A percentile compares a stretch with the other conserved stretches of the same genome.
Conservation (phyloP, 2,113 vertebrate species). For the Phalacrocorax brasilianus region DNA sequence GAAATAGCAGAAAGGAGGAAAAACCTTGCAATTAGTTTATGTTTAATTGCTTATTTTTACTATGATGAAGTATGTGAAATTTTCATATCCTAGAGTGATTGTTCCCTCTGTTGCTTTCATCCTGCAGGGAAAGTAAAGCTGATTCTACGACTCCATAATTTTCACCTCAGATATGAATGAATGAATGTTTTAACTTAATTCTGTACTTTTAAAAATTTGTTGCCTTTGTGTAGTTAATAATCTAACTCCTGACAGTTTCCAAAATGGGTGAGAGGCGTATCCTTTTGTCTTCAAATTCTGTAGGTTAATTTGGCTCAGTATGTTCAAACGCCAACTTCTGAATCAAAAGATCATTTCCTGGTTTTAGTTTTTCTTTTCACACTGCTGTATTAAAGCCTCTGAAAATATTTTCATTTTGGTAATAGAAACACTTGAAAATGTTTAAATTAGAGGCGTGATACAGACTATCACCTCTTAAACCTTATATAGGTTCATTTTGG, state of each 20-base stretch:
- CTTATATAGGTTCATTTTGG: neutral
- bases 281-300: neutral
- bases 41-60: neutral
- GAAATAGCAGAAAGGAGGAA: neutral
- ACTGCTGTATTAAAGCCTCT: conserved; percentile 15
- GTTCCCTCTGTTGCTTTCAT: neutral
- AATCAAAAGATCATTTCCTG: conserved; percentile 21
- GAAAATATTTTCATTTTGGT: conserved; percentile 35
- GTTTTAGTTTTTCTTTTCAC: conserved; percentile 12
- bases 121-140: neutral
- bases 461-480: conserved; percentile 21
- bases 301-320: neutral
- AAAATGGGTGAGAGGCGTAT: neutral
- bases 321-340: conserved; percentile 26
- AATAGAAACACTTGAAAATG: conserved; percentile 45
- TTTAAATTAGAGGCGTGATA: conserved; percentile 23
- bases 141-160: neutral
- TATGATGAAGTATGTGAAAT: neutral
- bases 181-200: neutral
- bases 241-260: conserved; percentile 17
- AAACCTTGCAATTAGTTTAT: neutral
- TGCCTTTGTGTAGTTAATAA: neutral
- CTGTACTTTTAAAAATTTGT: neutral
- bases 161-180: neutral
- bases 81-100: neutral